Conservation (phyloP, 2,888 invertebrate species). For the Oligia latruncula region DNA sequence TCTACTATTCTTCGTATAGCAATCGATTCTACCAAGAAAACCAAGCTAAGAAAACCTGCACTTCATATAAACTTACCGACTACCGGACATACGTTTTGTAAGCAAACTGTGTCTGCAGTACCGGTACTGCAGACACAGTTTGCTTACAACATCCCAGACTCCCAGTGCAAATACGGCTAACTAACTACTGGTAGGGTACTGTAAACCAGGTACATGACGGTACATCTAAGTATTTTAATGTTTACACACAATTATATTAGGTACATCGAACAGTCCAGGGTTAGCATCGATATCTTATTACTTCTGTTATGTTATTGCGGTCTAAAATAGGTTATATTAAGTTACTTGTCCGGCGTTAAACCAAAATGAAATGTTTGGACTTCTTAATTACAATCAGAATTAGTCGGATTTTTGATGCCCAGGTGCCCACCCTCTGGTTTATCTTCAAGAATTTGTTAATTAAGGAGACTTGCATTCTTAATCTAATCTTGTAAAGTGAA, state of each 20-base stretch:
- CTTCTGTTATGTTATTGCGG: slow-evolving; percentile 45
- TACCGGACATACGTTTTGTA: slow-evolving; percentile 36
- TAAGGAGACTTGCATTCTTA: slow-evolving; percentile 13
- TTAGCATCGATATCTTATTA: slow-evolving; percentile 46
- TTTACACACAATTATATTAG: slow-evolving; percentile 23
- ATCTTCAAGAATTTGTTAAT: slow-evolving; percentile 29
- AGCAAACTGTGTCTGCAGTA: slow-evolving; percentile 41
- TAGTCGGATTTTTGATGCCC: slow-evolving; percentile 24
- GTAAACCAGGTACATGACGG: slow-evolving; percentile 6
- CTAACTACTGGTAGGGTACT: not conserved
- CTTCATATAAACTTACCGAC: slow-evolving; percentile 3
- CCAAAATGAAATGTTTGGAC: slow-evolving; percentile 32
- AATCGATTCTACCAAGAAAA: not conserved
- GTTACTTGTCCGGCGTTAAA: slow-evolving; percentile 43
- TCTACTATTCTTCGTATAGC: too few species aligned
- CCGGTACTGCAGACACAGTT: too few species aligned
- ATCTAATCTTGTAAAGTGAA: not conserved
- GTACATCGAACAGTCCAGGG: slow-evolving; percentile 12
- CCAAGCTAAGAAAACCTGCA: slow-evolving; percentile 4
- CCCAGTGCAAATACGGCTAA: slow-evolving; percentile 27
- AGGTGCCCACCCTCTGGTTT: slow-evolving; percentile 21
- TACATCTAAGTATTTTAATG: slow-evolving; percentile 35
- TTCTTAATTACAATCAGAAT: slow-evolving; percentile 51
- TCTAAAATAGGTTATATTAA: slow-evolving; percentile 52
- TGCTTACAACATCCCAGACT: slow-evolving; percentile 4